Conservation (phyloP, 2,797 vertebrate species). For the Pygocentrus nattereri region DNA sequence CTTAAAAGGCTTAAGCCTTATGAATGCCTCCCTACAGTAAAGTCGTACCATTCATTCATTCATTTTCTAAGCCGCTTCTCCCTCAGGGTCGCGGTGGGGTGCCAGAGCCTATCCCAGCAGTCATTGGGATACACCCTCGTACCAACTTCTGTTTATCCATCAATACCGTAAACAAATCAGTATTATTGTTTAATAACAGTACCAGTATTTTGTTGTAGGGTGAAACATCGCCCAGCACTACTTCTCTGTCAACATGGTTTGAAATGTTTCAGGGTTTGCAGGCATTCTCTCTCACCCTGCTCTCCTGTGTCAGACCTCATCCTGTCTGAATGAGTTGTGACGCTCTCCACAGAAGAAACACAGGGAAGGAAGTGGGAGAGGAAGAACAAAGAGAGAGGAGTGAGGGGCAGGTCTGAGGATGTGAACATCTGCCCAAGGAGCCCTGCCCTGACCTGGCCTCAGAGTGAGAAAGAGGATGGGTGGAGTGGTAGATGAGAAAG, state of each 20-base stretch:
- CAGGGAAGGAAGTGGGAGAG: constrained; percentile 37
- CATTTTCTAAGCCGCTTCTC: no score
- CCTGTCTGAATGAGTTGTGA: constrained; percentile 37
- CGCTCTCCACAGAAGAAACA: constrained; percentile 21
- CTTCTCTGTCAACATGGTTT: neutral
- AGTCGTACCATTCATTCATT: no score
- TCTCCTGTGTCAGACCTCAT: constrained; percentile 45
- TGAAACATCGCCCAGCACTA: neutral
- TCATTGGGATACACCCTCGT: no score
- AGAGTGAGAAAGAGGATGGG: constrained; percentile 18
- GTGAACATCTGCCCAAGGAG: constrained; percentile 41
- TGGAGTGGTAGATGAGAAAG: constrained; percentile 4
- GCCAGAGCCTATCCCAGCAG: no score
- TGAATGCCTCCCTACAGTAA: no score
- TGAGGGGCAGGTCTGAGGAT: constrained; percentile 33
- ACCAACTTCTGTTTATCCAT: no score
- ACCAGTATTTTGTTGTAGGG: no score
- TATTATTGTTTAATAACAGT: no score
- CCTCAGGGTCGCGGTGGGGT: no score
- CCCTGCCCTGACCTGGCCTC: constrained; percentile 17
- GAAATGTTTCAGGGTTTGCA: constrained; percentile 18
- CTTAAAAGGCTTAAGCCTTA: no score
- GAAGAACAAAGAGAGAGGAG: constrained; percentile 12
- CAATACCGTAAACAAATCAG: no score
- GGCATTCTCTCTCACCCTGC: constrained; percentile 32